Conservation (phyloP, 1,140 invertebrate species). For the Heliconius hewitsoni region DNA sequence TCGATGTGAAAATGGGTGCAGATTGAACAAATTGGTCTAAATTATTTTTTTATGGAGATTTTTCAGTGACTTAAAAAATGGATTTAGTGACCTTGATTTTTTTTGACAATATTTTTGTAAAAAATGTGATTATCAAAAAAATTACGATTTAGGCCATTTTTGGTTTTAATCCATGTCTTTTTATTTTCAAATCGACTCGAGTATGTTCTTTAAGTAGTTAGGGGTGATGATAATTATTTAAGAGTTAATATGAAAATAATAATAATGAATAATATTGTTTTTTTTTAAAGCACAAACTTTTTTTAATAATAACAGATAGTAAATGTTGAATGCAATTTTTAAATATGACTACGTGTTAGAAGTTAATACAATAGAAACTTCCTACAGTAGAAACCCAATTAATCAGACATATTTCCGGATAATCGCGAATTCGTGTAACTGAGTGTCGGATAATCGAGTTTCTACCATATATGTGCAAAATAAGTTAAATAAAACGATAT, state of each 20-base stretch:
- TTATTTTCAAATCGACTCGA: neutral
- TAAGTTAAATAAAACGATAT: no score
- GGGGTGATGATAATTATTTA: conserved; percentile 4
- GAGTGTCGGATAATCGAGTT: no score
- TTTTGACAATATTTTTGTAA: no score
- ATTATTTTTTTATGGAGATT: neutral
- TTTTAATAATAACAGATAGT: neutral
- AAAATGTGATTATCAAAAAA: no score
- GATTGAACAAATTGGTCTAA: neutral
- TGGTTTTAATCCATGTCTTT: no score
- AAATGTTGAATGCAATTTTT: neutral
- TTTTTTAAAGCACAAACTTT: conserved; percentile 6
- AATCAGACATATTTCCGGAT: no score
- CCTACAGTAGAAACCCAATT: no score
- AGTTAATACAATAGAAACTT: neutral
- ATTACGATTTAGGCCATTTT: no score
- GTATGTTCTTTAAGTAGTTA: neutral
- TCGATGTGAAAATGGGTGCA: neutral
- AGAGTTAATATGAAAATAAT: neutral
- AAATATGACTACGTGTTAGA: neutral
- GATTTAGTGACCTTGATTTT: no score
- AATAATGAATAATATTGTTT: neutral
- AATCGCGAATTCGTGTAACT: no score
- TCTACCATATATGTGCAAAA: no score
- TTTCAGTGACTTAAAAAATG: no score